Evolutionary conservation across 2,113 vertebrate genomes (phyloP), one percentile per base, ranked within the genome.

Genomic region (Mixornis gularis): DNA sequence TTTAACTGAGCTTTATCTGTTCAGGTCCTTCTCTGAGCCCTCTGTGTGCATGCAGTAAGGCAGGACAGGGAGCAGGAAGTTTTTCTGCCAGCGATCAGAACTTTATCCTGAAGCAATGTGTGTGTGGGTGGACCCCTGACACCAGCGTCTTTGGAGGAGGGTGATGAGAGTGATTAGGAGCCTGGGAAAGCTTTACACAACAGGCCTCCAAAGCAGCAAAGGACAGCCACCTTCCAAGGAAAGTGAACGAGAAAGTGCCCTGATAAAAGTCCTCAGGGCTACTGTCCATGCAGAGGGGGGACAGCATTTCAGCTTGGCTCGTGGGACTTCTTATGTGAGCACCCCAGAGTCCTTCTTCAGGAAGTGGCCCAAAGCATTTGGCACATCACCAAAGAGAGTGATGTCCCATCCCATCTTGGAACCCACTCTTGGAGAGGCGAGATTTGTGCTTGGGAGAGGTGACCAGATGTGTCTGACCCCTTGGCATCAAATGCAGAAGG

Each of bases 51-150:
- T 30, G 16, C 25, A 90, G 59, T 12, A n/a, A 79, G 71, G 79
- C 85, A 77, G 51, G 53, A 56, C 10, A 20, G 70, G 36, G 86
- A 86, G 44, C 15, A 3, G 51, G 64, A 87, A 84, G 41, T 32
- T 78, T 87, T 72, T 27, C 70, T 87, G 87, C 41, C 83, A 87
- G 91, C 20, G 16, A 3, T 82, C 78, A 26, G 85, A 83, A 68
- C 77, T 90, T 93, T 90, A 71, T 95, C 87, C 82, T 63, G 64
- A 79, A 95, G 87, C 76, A 89, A 58, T 87, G 38, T 73, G 49
- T 74, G 85, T 62, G 92, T 82, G 95, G 96, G 95, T 95, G 95
- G 96, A 93, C 91, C 94, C 78, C 78, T 93, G 92, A 96, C 95
- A 95, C 70, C 84, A 85, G 78, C 8, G 1, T n/a, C 92, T 95